Base-by-base conservation (phyloP, 2,113 vertebrate genomes). In the human region DNA sequence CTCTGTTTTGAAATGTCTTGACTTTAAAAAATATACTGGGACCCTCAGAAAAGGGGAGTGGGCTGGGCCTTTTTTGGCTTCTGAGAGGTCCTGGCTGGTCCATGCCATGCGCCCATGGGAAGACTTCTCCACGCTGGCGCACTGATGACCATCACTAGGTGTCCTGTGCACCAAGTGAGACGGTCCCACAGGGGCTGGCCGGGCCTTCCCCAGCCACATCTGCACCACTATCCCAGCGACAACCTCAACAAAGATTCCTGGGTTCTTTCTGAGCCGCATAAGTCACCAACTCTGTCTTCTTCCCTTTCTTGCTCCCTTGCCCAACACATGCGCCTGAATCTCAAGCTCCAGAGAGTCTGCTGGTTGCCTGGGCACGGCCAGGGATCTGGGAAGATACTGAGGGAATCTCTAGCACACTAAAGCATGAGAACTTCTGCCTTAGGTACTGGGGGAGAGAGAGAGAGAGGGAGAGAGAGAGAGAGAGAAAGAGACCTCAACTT, bases 91-190 rank as follows among this genome's bases (percentile, higher is more conserved):
- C 72, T 38, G 57, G 45, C 23, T 68, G 30, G 57, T 76, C 43
- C 8, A 13, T 2, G 68, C 50, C 2, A 5, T 3, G 25, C 3
- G 16, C 79, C 38, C 14, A 43, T 3, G 1, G 40, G 43, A 32
- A n/a, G 75, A 38, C 23, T 27, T 61, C 25, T 52, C 16, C 50
- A 22, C 2, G 16, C 23, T 25, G 38, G 48, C 2, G 16, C 73
- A 70, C 45, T 0, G 9, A 4, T 2, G 50, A 40, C 82, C 4
- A 1, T 52, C 7, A 5, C 25, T 5, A 8, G 25, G 59, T 30
- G 30, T 55, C 50, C 72, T 55, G 43, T 64, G 64, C 64, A 70
- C 61, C 59, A 1, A 17, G 25, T 50, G 25, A 25, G 76, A n/a
- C 7, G 0, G 7, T 27, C 57, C 20, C 43, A 79, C 23, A 20